Percentiles rank a stretch among this genome's conserved stretches.
Conservation (phyloP, 2,888 invertebrate species). For the Phlogophora meticulosa region DNA sequence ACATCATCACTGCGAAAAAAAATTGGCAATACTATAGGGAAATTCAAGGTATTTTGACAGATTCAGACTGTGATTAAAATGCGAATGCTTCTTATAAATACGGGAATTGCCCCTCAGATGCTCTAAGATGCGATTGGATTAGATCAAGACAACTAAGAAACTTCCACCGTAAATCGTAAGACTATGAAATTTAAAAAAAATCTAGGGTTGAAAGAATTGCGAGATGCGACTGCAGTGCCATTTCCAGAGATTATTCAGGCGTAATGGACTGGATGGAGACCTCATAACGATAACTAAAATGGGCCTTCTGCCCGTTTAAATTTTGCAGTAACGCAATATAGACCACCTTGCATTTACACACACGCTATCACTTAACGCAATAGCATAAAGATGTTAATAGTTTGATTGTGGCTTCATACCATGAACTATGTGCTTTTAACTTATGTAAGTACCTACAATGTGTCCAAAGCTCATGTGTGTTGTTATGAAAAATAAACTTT, state of each 20-base stretch:
- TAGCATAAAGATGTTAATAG: conserved; percentile 74
- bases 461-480: conserved; percentile 55
- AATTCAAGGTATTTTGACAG: too few relatives aligned
- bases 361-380: conserved; percentile 70
- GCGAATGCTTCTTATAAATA: too few relatives aligned
- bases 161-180: background rate
- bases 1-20: too few relatives aligned
- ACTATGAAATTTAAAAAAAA: background rate
- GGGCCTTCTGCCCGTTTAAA: conserved; percentile 33
- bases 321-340: conserved; percentile 63
- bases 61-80: too few relatives aligned
- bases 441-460: conserved; percentile 45
- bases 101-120: background rate
- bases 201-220: background rate
- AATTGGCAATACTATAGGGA: too few relatives aligned
- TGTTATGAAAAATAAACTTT: conserved; percentile 60
- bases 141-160: background rate
- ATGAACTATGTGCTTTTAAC: conserved; percentile 50
- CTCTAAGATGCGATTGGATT: background rate
- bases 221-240: background rate
- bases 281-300: background rate
- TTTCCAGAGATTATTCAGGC: too few relatives aligned
- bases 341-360: conserved; percentile 55
- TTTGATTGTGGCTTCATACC: conserved; percentile 58
- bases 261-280: too few relatives aligned